Evolutionary conservation across 2,113 vertebrate genomes (phyloP), one percentile per base, ranked within the genome.

Genomic region (human (Homo sapiens)): DNA sequence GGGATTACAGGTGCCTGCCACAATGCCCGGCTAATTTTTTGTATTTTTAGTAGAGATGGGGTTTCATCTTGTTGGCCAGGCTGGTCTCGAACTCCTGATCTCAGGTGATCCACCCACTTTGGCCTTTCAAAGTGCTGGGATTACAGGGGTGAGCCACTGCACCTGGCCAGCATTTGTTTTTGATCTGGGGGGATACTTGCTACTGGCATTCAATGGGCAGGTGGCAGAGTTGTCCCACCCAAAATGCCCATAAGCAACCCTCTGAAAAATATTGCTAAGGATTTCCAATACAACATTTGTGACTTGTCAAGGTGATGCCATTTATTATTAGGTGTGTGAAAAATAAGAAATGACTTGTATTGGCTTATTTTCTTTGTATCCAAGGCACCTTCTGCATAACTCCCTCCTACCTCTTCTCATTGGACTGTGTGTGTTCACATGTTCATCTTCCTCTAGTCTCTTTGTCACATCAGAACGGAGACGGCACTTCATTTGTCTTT

Each of bases 381-480:
- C 23, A 10, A 70, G 8, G 7, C 12, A 18, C 23, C 1, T 61
- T 61, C 25, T 59, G 5, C 50, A 12, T 48, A 66, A 52, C 4
- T 38, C 22, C 68, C 50, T 81, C 27, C 8, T 5, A 12, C 17
- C 9, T 38, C 66, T 70, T 2, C n/a, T 72, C 22, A 9, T 7
- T 0, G 3, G 17, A 17, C 43, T 43, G 1, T 11, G 27, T 38
- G 35, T 13, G 20, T 61, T 81, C 40, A 3, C 6, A 4, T 4
- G 1, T 27, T 5, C 25, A 25, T 32, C 55, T 75, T 80, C 25
- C 32, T n/a, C 0, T 3, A 6, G 68, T n/a, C 50, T 86, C n/a
- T 40, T 3, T 55, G 43, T 48, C 20, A 16, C 5, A 57, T 57
- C 57, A 57, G 73, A 75, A 50, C 20, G 64, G 8, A 81, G 50